phyloP scores from a whole-genome alignment of 2,113 vertebrate species.

The Tychaedon coryphoeus region DNA sequence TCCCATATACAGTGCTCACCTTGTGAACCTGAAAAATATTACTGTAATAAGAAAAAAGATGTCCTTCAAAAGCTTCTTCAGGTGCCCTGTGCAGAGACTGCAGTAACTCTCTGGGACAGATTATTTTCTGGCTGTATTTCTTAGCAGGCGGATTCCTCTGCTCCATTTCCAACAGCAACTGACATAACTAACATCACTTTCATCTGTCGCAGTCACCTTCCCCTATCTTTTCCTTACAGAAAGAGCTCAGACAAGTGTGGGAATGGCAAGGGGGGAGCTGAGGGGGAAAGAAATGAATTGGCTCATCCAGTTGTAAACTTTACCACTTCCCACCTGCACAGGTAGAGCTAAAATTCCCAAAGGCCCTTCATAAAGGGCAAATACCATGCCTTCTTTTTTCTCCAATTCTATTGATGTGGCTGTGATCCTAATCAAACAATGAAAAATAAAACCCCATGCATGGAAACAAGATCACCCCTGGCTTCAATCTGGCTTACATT shows the following conservation, averaged over 20 bases:
- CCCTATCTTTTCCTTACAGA: constrained; percentile 11
- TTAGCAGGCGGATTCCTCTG: constrained; percentile 10
- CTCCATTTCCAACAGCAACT: constrained; percentile 23
- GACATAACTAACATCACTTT: constrained; percentile 46
- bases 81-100: constrained; percentile 32
- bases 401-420: neutral
- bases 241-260: neutral
- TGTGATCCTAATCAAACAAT: constrained; percentile 12
- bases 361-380: neutral
- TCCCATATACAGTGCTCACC: constrained; percentile 41
- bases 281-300: neutral
- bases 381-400: neutral
- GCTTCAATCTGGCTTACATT: constrained; percentile 32
- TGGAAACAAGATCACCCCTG: constrained; percentile 40
- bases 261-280: neutral
- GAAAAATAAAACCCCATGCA: constrained; percentile 11
- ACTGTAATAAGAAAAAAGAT: constrained; percentile 57
- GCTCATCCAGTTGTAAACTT: neutral
- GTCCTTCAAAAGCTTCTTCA: constrained; percentile 58
- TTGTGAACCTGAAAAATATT: constrained; percentile 63
- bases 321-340: neutral
- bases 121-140: constrained; percentile 57
- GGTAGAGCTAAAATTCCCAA: neutral
- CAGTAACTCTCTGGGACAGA: constrained; percentile 59
- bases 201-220: constrained; percentile 37